Conservation (phyloP, 2,888 invertebrate species). For the Dusona sp. region DNA sequence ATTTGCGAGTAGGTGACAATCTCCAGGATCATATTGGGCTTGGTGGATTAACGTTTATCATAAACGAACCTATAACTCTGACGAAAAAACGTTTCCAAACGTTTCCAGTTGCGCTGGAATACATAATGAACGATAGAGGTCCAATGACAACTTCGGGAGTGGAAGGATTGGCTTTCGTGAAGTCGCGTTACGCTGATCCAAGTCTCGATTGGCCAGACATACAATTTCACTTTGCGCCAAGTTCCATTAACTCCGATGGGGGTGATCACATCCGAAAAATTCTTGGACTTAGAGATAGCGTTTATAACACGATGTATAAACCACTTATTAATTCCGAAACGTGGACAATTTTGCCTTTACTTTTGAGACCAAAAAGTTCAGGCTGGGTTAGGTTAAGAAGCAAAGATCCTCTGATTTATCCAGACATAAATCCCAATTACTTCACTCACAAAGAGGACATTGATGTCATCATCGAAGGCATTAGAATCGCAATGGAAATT, state of each 20-base stretch:
- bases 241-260: slow-evolving; percentile 93
- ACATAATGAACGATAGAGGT: slow-evolving; percentile 92
- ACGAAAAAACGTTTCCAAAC: slow-evolving; percentile 92
- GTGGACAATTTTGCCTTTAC: slow-evolving; percentile 93
- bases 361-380: slow-evolving; percentile 93
- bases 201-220: slow-evolving; percentile 93
- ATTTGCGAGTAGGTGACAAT: slow-evolving; percentile 93
- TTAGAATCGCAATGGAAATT: slow-evolving; percentile 92
- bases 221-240: slow-evolving; percentile 94
- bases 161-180: slow-evolving; percentile 94
- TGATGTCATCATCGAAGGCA: slow-evolving; percentile 92
- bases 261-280: slow-evolving; percentile 92
- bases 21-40: slow-evolving; percentile 95
- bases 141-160: slow-evolving; percentile 93
- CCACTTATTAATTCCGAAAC: slow-evolving; percentile 92
- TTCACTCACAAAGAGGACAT: slow-evolving; percentile 94
- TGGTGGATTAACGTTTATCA: slow-evolving; percentile 93
- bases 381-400: slow-evolving; percentile 95
- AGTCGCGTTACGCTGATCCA: slow-evolving; percentile 93
- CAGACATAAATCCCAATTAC: slow-evolving; percentile 96
- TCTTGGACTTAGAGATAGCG: slow-evolving; percentile 90
- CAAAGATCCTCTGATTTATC: slow-evolving; percentile 92
- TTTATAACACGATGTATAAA: slow-evolving; percentile 94
- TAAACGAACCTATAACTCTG: slow-evolving; percentile 92
- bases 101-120: slow-evolving; percentile 91